A percentile compares a stretch with the other conserved stretches of the same genome.
phyloP scores from a whole-genome alignment of 1,140 invertebrate species.

The Heliothis virescens region DNA sequence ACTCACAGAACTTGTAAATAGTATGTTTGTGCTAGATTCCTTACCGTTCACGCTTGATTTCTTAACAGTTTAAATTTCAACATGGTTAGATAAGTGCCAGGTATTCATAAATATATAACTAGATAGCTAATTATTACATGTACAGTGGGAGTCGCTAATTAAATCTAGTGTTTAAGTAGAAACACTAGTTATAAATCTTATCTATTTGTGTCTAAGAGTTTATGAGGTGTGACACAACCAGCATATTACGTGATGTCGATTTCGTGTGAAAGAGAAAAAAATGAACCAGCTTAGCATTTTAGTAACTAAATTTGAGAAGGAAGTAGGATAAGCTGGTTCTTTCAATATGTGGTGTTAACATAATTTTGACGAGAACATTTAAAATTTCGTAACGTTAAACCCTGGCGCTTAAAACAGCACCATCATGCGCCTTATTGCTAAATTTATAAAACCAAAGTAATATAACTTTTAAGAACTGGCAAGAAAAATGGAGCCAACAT shows the following conservation, averaged over 20 bases:
- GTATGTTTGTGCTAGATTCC: conserved; percentile 30
- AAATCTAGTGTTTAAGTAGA: neutral
- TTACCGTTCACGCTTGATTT: conserved; percentile 33
- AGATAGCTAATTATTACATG: conserved; percentile 14
- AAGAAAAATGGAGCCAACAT: conserved; percentile 41
- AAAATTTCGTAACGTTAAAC: neutral
- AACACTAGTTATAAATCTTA: neutral
- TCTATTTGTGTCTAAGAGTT: neutral
- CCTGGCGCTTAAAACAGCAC: neutral
- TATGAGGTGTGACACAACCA: neutral
- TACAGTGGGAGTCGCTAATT: conserved; percentile 12
- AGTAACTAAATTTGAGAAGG: no score
- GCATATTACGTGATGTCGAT: neutral
- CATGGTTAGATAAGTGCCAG: conserved; percentile 28
- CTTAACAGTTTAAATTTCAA: conserved; percentile 29
- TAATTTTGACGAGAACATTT: neutral
- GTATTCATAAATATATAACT: conserved; percentile 23
- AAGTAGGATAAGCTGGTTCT: no score
- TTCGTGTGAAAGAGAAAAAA: neutral
- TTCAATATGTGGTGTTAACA: no score
- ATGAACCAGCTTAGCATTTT: no score
- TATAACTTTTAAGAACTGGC: conserved; percentile 20
- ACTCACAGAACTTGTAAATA: conserved; percentile 13
- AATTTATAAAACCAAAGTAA: conserved; percentile 31
- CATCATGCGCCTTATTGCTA: conserved; percentile 20